These are phyloP conservation scores for Triplophysa tibetana DNA, from an alignment of 2,113 vertebrate genomes.

Conservation along the genomic window DNA sequence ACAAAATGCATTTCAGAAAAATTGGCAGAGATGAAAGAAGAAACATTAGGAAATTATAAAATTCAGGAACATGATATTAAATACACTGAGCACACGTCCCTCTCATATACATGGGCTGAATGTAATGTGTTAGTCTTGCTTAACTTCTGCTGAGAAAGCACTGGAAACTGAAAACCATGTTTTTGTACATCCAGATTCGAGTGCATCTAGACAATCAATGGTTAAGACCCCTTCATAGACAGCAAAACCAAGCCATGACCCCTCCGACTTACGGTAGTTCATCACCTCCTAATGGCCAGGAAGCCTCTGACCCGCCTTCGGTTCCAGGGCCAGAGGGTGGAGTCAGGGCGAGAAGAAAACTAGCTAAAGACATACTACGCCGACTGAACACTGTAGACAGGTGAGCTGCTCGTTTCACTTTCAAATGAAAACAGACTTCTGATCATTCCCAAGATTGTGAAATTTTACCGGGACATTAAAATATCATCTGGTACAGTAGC, in stretches of 20 bases:
- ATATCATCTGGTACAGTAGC: no score
- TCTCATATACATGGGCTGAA: not conserved
- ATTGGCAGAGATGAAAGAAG: no score
- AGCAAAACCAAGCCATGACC: not conserved
- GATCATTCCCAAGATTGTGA: no score
- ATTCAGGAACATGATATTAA: not conserved
- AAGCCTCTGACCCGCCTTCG: not conserved
- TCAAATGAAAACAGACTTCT: not conserved
- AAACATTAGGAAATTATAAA: no score
- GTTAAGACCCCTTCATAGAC: conserved; percentile 26
- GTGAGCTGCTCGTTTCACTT: not conserved
- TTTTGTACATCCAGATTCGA: conserved; percentile 25
- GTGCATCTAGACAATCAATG: conserved; percentile 63
- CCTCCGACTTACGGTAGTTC: not conserved
- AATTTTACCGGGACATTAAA: no score
- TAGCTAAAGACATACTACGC: conserved; percentile 56
- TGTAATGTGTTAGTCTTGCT: no score
- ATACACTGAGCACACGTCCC: not conserved
- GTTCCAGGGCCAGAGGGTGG: conserved; percentile 24
- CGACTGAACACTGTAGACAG: conserved; percentile 56
- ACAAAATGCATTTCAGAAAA: no score
- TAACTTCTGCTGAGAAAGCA: no score
- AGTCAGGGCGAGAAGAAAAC: conserved; percentile 56
- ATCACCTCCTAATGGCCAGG: not conserved
- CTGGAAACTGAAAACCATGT: not conserved